A percentile compares a stretch with the other conserved stretches of the same genome.
Evolutionary conservation across 2,797 vertebrate species (phyloP).

Genomic region (Tachyglossus aculeatus): DNA sequence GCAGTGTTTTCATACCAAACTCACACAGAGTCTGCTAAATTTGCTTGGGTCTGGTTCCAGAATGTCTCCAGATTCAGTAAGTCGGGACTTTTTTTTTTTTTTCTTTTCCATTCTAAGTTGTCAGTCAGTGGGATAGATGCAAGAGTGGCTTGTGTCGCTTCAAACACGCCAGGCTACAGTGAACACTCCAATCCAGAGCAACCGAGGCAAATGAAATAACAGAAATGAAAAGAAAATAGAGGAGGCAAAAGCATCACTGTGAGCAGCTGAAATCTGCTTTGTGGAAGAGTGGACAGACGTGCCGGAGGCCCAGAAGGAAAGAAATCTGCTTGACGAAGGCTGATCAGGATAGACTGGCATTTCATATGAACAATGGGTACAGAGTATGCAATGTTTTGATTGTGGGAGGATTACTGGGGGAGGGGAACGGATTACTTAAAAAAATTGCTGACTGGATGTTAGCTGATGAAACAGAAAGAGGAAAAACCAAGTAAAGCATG

Average conservation of each 20-base stretch:
- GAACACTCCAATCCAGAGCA: slow-evolving; percentile 52
- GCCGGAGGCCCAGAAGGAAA: slow-evolving; percentile 82
- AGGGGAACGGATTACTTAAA: slow-evolving; percentile 52
- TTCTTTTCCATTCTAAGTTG: not conserved
- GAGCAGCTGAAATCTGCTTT: slow-evolving; percentile 36
- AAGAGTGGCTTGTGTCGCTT: slow-evolving; percentile 36
- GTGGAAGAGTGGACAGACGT: slow-evolving; percentile 76
- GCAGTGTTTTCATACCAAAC: slow-evolving; percentile 4
- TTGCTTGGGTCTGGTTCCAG: slow-evolving; percentile 22
- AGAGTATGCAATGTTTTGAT: slow-evolving; percentile 64
- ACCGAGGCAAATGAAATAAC: slow-evolving; percentile 41
- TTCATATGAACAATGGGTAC: slow-evolving; percentile 73
- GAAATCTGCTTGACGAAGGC: slow-evolving; percentile 45
- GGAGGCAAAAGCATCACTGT: slow-evolving; percentile 42
- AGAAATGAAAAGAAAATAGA: slow-evolving; percentile 48
- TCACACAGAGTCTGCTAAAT: slow-evolving; percentile 38
- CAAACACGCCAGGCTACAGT: slow-evolving; percentile 32
- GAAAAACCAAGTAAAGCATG: slow-evolving; percentile 58
- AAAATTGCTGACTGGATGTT: slow-evolving; percentile 61
- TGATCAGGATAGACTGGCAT: slow-evolving; percentile 60
- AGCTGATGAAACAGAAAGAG: slow-evolving; percentile 60
- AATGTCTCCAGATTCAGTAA: not conserved
- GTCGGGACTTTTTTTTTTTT: not conserved
- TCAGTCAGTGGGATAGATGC: slow-evolving; percentile 32
- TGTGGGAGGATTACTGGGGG: slow-evolving; percentile 57